Evolutionary conservation across 2,797 vertebrate species (phyloP), one percentile per base, ranked within the genome.

Genomic region (Peromyscus aztecus): DNA sequence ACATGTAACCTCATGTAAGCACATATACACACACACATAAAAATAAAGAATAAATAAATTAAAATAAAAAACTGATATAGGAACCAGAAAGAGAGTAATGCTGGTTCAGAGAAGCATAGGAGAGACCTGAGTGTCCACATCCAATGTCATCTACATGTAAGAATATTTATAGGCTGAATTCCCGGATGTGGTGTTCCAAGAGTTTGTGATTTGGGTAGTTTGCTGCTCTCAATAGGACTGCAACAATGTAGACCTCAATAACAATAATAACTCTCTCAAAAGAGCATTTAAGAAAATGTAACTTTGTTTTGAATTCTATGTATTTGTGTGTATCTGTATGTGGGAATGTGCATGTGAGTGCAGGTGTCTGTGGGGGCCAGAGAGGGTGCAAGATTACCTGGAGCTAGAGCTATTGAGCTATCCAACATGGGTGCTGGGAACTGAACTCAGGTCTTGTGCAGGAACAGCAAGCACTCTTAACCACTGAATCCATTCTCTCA

Each of bases 141-240:
- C 69, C 55, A 89, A 7, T 61, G 59, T 65, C 40, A 84, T 11
- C 37, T 63, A 43, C 57, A 63, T 43, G 77, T 80, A 12, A n/a
- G 52, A n/a, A 43, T 46, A 46, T 49, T 19, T 69, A 1, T 40
- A 92, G 31, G 43, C 43, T 69, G 89, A 73, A 78, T 82, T 49
- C 34, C 77, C 61, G 83, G 77, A 57, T 88, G 23, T 92, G 34
- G 49, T 12, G 0, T 83, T 43, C 84, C 46, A 55, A 49, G 61
- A 61, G 89, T 90, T 67, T 82, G 65, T 90, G 52, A 75, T n/a
- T 63, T 89, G 85, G 34, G 27, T 43, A 86, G 40, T 76, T 67
- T 76, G 67, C 85, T 65, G 19, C 40, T 43, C 52, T 55, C 52
- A 40, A 34, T 49, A 76, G 27, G 57, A 12, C 31, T 63, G 40